Percentiles rank a stretch among this genome's conserved stretches.
Evolutionary conservation across 2,797 vertebrate species (phyloP).

Genomic region (Neosalanx taihuensis): DNA sequence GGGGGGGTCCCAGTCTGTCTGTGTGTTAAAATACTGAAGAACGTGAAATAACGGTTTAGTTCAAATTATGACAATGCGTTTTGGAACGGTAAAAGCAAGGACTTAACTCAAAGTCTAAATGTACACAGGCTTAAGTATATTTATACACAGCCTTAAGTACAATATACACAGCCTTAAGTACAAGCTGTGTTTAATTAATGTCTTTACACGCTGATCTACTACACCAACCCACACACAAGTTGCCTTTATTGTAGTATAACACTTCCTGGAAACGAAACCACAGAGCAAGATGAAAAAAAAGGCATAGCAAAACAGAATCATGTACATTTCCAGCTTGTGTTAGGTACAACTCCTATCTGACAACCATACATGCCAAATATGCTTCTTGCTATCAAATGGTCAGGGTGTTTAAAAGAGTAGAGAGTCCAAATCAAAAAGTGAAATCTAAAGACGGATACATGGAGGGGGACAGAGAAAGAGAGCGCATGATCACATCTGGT

Average conservation of each 20-base stretch:
- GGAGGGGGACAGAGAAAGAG: constrained; percentile 53
- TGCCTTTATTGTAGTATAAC: constrained; percentile 37
- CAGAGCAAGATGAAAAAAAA: constrained; percentile 25
- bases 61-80: constrained; percentile 34
- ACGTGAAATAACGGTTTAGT: constrained; percentile 32
- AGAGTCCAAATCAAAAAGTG: constrained; percentile 66
- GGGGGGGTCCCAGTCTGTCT: constrained; percentile 41
- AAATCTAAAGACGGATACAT: constrained; percentile 67
- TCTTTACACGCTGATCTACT: constrained; percentile 31
- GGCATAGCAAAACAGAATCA: constrained; percentile 50
- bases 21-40: constrained; percentile 42
- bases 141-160: constrained; percentile 29
- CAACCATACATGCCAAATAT: constrained; percentile 45
- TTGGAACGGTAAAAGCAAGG: constrained; percentile 23
- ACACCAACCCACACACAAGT: constrained; percentile 60
- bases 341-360: neutral
- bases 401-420: constrained; percentile 49
- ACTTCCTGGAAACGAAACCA: constrained; percentile 44
- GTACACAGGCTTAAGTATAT: constrained; percentile 25
- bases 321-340: constrained; percentile 28
- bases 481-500: constrained; percentile 58
- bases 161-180: constrained; percentile 27
- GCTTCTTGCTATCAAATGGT: constrained; percentile 56
- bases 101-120: constrained; percentile 45
- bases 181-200: constrained; percentile 16